phyloP scores from a whole-genome alignment of 2,113 vertebrate species.

The Poeciliopsis prolifica region DNA sequence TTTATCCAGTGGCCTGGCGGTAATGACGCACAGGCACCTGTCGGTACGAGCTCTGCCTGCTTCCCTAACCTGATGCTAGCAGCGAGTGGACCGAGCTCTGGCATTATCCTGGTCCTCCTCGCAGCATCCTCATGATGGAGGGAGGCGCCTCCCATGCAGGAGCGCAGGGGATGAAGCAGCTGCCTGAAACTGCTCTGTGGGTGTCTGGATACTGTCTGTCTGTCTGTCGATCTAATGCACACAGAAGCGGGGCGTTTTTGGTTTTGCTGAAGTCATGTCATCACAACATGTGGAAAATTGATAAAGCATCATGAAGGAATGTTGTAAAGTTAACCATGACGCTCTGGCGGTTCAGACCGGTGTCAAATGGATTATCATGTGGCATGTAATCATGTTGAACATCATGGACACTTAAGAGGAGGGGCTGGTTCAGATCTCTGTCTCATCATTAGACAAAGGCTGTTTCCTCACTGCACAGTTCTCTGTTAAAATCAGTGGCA shows the following conservation, averaged over 20 bases:
- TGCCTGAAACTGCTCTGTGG: too few relatives aligned
- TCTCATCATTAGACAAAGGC: background rate
- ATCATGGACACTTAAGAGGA: background rate
- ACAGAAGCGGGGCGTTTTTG: too few relatives aligned
- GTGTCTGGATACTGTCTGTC: too few relatives aligned
- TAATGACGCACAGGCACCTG: conserved; percentile 64
- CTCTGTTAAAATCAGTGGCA: too few relatives aligned
- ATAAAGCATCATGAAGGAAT: background rate
- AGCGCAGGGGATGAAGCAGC: background rate
- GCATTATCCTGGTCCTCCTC: background rate
- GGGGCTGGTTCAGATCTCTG: background rate
- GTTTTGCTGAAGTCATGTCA: too few relatives aligned
- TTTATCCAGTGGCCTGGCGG: background rate
- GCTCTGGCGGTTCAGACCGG: background rate
- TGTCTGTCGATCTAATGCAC: too few relatives aligned
- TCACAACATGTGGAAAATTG: too few relatives aligned
- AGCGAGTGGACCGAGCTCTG: background rate
- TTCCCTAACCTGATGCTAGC: conserved; percentile 23
- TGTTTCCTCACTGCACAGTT: background rate
- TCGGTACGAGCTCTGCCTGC: conserved; percentile 53
- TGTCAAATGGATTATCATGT: background rate
- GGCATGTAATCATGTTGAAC: background rate
- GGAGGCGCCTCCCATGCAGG: conserved; percentile 56
- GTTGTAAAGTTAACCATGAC: background rate
- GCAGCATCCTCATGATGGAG: conserved; percentile 43